Percentiles rank a stretch among this genome's conserved stretches.
Evolutionary conservation across 2,797 vertebrate species (phyloP).

Genomic region (Corythornis leucogaster): DNA sequence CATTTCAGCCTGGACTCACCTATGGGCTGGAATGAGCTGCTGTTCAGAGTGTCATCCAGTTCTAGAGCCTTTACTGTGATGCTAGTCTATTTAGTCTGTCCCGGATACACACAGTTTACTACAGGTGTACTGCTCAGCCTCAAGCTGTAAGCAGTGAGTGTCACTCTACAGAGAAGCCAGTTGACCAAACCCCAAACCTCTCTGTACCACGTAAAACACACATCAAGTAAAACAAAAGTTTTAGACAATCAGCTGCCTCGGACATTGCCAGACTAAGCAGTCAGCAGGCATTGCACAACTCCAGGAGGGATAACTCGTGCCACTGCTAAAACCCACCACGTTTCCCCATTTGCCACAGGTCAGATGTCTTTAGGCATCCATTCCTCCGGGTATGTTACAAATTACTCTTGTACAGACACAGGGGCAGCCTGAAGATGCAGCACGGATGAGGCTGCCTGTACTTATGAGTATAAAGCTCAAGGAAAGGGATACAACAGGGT

Average conservation of each 20-base stretch:
- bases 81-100: background rate
- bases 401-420: background rate
- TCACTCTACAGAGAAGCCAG: background rate
- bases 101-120: background rate
- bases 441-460: background rate
- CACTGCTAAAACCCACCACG: background rate
- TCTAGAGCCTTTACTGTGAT: background rate
- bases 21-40: background rate
- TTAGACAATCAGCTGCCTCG: background rate
- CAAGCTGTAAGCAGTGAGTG: background rate
- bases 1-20: background rate
- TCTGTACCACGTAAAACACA: background rate
- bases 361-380: background rate
- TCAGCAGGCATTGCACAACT: background rate
- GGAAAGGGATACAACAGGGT: background rate
- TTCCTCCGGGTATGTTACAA: background rate
- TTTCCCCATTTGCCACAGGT: background rate
- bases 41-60: background rate
- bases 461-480: background rate
- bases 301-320: background rate
- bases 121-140: background rate
- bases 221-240: background rate
- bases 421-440: background rate
- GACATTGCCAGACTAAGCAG: background rate
- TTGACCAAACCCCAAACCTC: background rate